phyloP scores from a whole-genome alignment of 2,113 vertebrate genomes.

The Gopherus flavomarginatus region DNA sequence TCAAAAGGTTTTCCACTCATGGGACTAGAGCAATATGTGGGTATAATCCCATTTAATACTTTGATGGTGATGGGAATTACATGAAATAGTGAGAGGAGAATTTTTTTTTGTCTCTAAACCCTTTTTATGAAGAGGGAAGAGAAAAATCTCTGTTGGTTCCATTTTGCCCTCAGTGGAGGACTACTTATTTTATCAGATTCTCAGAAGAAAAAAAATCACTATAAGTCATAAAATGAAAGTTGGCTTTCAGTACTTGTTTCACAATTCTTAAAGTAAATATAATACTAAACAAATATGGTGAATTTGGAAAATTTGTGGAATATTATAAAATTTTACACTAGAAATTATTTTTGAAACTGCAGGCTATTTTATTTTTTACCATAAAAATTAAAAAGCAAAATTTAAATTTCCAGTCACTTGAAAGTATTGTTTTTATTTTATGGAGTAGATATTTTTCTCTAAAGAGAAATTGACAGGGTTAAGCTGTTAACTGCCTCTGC shows the following conservation, averaged over 20 bases:
- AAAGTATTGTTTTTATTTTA: neutral
- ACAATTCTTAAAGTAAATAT: neutral
- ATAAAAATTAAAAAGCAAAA: neutral
- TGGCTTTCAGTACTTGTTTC: neutral
- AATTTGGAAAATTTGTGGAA: neutral
- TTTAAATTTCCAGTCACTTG: neutral
- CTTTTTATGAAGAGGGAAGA: neutral
- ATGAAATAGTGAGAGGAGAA: neutral
- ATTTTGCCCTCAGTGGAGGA: too few relatives aligned
- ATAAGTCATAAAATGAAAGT: neutral
- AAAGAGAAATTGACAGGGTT: neutral
- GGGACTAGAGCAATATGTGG: too few relatives aligned
- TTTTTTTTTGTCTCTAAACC: neutral
- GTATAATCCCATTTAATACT: too few relatives aligned
- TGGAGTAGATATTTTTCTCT: neutral
- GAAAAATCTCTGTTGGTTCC: neutral
- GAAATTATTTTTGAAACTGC: neutral
- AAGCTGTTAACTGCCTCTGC: neutral
- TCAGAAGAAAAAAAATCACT: neutral
- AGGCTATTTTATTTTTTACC: neutral
- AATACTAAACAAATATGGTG: neutral
- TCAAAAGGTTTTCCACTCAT: too few relatives aligned
- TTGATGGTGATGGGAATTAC: too few relatives aligned
- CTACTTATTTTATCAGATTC: neutral
- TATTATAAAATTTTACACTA: neutral